Conservation (phyloP, 2,113 vertebrate species). For the Hiodon tergisus region DNA sequence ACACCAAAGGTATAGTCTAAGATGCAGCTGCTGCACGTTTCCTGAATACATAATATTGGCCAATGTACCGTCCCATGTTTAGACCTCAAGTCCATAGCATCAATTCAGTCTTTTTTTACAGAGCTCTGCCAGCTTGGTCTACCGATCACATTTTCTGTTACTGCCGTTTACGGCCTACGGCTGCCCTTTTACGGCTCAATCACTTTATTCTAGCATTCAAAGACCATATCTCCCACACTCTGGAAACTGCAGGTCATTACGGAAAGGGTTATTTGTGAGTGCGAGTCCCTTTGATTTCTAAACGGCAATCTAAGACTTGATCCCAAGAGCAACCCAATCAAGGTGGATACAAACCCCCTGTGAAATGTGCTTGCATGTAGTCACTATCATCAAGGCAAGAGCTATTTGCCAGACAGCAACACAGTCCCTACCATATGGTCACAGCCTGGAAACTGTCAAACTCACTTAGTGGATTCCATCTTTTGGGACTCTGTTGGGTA, state of each 20-base stretch:
- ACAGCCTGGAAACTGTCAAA: slow-evolving; percentile 76
- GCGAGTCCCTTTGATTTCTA: slow-evolving; percentile 42
- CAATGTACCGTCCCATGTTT: slow-evolving; percentile 17
- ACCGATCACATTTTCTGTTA: slow-evolving; percentile 17
- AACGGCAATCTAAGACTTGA: slow-evolving; percentile 27
- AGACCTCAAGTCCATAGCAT: slow-evolving; percentile 27
- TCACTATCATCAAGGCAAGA: slow-evolving; percentile 69
- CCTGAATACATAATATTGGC: slow-evolving; percentile 3
- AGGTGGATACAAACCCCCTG: slow-evolving; percentile 49
- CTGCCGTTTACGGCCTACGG: neutral
- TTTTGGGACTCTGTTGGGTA: slow-evolving; percentile 70
- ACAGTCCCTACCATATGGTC: slow-evolving; percentile 72
- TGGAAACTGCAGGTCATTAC: slow-evolving; percentile 28
- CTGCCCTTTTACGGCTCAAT: neutral
- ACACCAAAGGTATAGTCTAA: neutral
- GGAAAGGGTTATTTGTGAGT: slow-evolving; percentile 40
- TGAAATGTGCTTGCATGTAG: slow-evolving; percentile 62
- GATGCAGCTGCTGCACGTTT: neutral
- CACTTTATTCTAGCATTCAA: slow-evolving; percentile 16
- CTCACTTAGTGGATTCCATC: slow-evolving; percentile 75
- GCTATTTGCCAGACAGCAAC: slow-evolving; percentile 54
- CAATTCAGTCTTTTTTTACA: neutral
- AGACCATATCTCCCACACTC: slow-evolving; percentile 29
- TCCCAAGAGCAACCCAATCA: slow-evolving; percentile 43
- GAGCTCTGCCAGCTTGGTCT: slow-evolving; percentile 14